Base-by-base conservation (phyloP, 2,797 vertebrate genomes). In the Acanthurus leucopareius region DNA sequence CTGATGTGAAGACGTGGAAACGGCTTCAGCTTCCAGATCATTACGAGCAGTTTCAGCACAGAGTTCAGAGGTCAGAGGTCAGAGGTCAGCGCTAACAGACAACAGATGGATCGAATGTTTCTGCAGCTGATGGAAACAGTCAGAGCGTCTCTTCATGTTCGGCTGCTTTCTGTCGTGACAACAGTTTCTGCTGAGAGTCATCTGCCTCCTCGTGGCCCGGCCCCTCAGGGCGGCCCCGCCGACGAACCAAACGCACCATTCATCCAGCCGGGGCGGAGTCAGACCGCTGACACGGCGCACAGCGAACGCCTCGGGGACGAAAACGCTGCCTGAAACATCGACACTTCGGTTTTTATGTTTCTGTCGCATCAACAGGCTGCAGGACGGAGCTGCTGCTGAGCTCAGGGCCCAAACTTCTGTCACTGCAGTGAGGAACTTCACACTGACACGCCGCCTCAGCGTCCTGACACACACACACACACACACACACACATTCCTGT, bases 361-460 rank as follows among this genome's bases (percentile, higher is more conserved):
- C 9, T 16, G 6, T 28, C 22, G 13, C 5, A 16, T 10, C 32
- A 14, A 17, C 17, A 2, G 14, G n/a, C 25, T 9, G 11, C 25
- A 15, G 44, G 44, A 15, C 58, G 28, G 42, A 60, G 42, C 70
- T 15, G 22, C 8, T 10, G 63, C 25, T 78, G 84, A 16, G 48
- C 78, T 86, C 65, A 76, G 25, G 65, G 57, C 54, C 44, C 85
- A 85, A 80, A 77, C 81, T 78, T 81, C 73, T 84, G 69, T 32
- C 69, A 49, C 74, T n/a, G 44, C 25, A 0, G 35, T 80, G 90
- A 58, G 65, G 83, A 92, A 94, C 93, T 86, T 93, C 90, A 89
- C 94, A 84, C 76, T 0, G 28, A 67, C 45, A 8, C 47, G 63
- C 64, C 45, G 54, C 73, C 78, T 84, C 70, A 19, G 38, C 68